Conservation (phyloP, 2,888 invertebrate species). For the Leucophenga montana region DNA sequence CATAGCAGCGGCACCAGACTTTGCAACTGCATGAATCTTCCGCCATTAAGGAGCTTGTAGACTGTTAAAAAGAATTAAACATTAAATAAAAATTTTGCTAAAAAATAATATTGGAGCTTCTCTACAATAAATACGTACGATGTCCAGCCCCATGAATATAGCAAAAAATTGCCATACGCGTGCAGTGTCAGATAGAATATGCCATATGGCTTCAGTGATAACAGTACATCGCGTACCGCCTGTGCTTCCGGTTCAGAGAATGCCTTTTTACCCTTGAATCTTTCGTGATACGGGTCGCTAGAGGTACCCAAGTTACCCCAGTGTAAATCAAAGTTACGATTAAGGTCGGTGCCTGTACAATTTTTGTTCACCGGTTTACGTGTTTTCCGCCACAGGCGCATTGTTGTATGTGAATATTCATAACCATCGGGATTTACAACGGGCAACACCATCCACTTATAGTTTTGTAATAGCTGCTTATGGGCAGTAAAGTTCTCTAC, state of each 20-base stretch:
- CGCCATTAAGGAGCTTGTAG: slow-evolving; percentile 71
- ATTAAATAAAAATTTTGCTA: too few relatives aligned
- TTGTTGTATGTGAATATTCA: slow-evolving; percentile 75
- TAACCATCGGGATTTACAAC: slow-evolving; percentile 84
- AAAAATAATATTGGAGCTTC: too few relatives aligned
- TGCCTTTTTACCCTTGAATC: slow-evolving; percentile 76
- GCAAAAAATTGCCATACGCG: slow-evolving; percentile 79
- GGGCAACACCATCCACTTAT: slow-evolving; percentile 81
- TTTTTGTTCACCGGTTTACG: slow-evolving; percentile 67
- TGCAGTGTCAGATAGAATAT: slow-evolving; percentile 81
- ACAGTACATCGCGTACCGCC: slow-evolving; percentile 76
- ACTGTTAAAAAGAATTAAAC: slow-evolving; percentile 49
- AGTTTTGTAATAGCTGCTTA: slow-evolving; percentile 74
- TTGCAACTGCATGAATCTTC: slow-evolving; percentile 70
- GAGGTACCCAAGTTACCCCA: slow-evolving; percentile 75
- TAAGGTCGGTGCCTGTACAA: slow-evolving; percentile 77
- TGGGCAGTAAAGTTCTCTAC: slow-evolving; percentile 74
- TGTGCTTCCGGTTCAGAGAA: slow-evolving; percentile 80
- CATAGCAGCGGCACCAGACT: slow-evolving; percentile 71
- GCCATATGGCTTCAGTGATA: slow-evolving; percentile 71
- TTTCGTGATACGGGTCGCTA: slow-evolving; percentile 75
- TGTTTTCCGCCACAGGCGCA: slow-evolving; percentile 77
- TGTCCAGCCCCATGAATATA: slow-evolving; percentile 79
- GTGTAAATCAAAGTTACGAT: slow-evolving; percentile 79
- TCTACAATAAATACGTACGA: slow-evolving; percentile 56